Evolutionary conservation across 2,113 vertebrate species (phyloP).

Genomic region (Halcyon malimbica): DNA sequence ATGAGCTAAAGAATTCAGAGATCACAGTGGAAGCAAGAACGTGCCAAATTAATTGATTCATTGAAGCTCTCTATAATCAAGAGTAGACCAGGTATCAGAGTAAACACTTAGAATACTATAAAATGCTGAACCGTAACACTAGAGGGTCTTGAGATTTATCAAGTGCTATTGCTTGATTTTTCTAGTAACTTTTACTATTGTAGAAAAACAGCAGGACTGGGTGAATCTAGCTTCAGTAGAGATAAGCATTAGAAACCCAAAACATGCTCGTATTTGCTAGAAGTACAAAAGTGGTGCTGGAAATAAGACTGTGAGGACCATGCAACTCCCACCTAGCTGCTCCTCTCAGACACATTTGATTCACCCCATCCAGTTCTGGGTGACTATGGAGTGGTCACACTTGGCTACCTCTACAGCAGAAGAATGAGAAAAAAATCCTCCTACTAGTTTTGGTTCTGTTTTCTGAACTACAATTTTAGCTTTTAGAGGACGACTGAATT

Average conservation of each 20-base stretch:
- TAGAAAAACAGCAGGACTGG: neutral
- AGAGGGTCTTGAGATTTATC: neutral
- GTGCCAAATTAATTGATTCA: neutral
- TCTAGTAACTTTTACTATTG: neutral
- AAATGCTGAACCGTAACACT: neutral
- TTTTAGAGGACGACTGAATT: neutral
- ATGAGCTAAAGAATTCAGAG: neutral
- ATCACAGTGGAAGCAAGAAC: neutral
- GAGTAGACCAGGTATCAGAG: neutral
- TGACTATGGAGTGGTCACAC: neutral
- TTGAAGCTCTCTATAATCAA: neutral
- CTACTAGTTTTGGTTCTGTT: neutral
- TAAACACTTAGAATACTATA: neutral
- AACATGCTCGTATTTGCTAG: fast-evolving
- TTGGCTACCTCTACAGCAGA: neutral
- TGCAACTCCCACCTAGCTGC: neutral
- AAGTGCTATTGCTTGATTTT: neutral
- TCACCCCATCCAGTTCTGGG: neutral
- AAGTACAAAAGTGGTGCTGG: neutral
- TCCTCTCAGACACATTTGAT: neutral
- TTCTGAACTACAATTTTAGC: neutral
- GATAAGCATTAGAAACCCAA: neutral
- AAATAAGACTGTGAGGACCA: neutral
- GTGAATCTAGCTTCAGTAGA: neutral
- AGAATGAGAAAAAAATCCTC: neutral